Conservation (phyloP, 2,888 invertebrate genomes). For the Tipula unca region DNA sequence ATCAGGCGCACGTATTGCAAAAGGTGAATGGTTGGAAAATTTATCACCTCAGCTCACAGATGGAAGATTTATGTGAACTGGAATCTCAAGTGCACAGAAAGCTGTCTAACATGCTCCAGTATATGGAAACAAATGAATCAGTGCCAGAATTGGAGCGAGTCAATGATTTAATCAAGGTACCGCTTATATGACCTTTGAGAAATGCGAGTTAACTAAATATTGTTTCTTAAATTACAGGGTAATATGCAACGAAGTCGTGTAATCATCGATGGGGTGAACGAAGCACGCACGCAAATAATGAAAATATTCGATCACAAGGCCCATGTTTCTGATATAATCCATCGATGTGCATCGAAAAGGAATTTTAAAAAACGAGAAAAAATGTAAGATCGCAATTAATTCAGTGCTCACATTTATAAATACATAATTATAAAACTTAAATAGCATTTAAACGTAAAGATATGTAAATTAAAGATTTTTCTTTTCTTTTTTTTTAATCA, state of each 20-base stretch:
- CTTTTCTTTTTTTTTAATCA: too few relatives aligned
- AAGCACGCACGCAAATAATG: constrained; percentile 79
- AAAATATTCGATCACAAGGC: constrained; percentile 87
- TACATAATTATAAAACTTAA: not conserved
- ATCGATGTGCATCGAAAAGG: constrained; percentile 83
- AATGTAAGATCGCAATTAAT: constrained; percentile 29
- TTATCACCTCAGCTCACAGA: constrained; percentile 82
- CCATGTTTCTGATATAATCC: constrained; percentile 81
- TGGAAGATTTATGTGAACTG: constrained; percentile 71
- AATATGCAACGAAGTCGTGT: constrained; percentile 92
- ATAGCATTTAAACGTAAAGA: not conserved
- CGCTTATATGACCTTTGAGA: constrained; percentile 21
- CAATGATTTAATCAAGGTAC: constrained; percentile 57
- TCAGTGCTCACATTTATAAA: not conserved
- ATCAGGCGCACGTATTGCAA: constrained; percentile 76
- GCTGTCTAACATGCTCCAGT: constrained; percentile 36
- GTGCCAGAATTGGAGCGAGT: constrained; percentile 45
- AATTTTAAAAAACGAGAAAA: constrained; percentile 88
- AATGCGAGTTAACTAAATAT: constrained; percentile 9
- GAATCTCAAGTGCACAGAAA: constrained; percentile 43
- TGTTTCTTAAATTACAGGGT: constrained; percentile 52
- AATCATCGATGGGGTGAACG: constrained; percentile 83
- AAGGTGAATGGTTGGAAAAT: constrained; percentile 94
- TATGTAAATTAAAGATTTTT: not conserved
- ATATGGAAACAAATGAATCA: constrained; percentile 44